Percentiles rank a stretch among this genome's conserved stretches.
These are phyloP conservation scores for Caerostris extrusa DNA, from an alignment of 1,140 invertebrate genomes.

Conservation along the genomic window DNA sequence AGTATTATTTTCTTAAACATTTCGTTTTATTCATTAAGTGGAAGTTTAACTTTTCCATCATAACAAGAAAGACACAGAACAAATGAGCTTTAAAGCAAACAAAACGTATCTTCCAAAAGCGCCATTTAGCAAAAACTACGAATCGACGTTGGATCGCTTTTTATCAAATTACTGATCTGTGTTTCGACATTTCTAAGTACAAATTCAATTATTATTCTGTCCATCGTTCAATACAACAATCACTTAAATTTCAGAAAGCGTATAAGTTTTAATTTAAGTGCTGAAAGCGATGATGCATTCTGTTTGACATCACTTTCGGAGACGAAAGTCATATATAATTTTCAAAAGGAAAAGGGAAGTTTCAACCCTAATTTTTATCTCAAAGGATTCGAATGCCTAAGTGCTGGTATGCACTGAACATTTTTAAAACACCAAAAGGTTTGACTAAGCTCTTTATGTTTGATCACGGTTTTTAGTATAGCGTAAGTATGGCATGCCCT, in stretches of 20 bases:
- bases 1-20: no score
- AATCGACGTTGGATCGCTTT: background rate
- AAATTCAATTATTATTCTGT: constrained; percentile 29
- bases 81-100: no score
- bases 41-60: no score
- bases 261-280: background rate
- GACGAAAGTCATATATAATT: background rate
- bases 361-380: background rate
- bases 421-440: no score
- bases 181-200: background rate
- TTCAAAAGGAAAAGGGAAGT: background rate
- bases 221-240: background rate
- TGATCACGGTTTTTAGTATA: no score
- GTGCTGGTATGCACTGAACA: no score
- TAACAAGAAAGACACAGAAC: no score
- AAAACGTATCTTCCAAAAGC: background rate
- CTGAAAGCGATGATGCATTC: background rate
- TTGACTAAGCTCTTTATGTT: no score
- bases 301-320: background rate
- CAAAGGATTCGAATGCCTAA: background rate
- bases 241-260: background rate
- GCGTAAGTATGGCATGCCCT: no score
- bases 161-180: background rate
- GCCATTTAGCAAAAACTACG: background rate
- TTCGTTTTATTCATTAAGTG: no score